Conservation (phyloP, 1,140 invertebrate genomes). For the Drosophila cardini region DNA sequence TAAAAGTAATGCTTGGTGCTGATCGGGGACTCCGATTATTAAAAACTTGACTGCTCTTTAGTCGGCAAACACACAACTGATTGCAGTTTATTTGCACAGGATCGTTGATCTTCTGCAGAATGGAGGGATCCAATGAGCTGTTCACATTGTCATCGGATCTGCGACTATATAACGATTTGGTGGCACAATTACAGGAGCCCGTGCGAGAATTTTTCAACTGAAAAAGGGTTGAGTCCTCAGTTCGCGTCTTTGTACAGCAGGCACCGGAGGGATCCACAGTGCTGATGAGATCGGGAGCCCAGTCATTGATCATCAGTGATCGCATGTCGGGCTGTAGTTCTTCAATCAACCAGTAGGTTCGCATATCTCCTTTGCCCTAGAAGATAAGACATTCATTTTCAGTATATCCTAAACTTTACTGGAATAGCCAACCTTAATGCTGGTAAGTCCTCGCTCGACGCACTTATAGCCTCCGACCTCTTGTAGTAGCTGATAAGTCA, state of each 20-base stretch:
- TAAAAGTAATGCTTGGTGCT: conserved; percentile 75
- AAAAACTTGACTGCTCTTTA: conserved; percentile 63
- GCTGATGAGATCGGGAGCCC: conserved; percentile 74
- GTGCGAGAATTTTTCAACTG: conserved; percentile 33
- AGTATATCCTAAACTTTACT: not conserved
- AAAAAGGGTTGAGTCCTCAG: conserved; percentile 25
- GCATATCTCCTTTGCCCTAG: conserved; percentile 94
- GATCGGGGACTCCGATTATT: conserved; percentile 70
- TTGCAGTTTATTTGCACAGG: conserved; percentile 61
- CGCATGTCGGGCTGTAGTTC: conserved; percentile 46
- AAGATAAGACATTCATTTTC: conserved; percentile 22
- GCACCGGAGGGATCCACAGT: conserved; percentile 63
- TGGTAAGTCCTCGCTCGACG: conserved; percentile 88
- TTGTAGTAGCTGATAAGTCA: conserved; percentile 90
- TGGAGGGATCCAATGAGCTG: conserved; percentile 30
- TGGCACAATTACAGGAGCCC: conserved; percentile 71
- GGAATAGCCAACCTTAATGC: conserved; percentile 88
- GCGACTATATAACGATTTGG: conserved; percentile 73
- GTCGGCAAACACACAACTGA: conserved; percentile 70
- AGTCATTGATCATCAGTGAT: conserved; percentile 35
- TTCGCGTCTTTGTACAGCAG: conserved; percentile 36
- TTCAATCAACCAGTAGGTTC: conserved; percentile 91
- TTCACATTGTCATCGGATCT: conserved; percentile 77
- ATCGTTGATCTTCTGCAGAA: conserved; percentile 41
- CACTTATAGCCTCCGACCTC: conserved; percentile 86